Evolutionary conservation across 1,140 invertebrate genomes (phyloP).

Genomic region (Brachystomella parvula): DNA sequence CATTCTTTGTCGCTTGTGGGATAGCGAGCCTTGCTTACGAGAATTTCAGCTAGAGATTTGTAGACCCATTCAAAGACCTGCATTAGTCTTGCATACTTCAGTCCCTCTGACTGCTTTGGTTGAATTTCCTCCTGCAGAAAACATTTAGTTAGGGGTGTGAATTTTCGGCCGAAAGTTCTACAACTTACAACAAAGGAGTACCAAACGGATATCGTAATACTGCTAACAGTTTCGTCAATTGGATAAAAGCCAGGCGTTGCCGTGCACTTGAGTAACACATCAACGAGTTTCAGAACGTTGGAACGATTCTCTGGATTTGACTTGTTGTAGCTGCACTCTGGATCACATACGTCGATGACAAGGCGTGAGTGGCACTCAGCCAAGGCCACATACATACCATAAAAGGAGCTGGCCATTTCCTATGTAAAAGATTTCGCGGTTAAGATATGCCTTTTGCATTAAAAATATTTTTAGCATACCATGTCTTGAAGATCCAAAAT

Average conservation of each 20-base stretch:
- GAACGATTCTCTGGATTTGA: constrained; percentile 27
- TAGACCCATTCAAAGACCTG: constrained; percentile 35
- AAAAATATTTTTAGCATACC: constrained; percentile 18
- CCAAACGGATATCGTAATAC: constrained; percentile 36
- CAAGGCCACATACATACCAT: constrained; percentile 32
- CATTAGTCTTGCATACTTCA: constrained; percentile 34
- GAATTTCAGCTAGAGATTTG: constrained; percentile 28
- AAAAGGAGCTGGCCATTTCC: constrained; percentile 34
- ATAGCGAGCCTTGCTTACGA: constrained; percentile 31
- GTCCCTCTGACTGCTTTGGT: constrained; percentile 23
- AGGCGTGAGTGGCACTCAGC: constrained; percentile 35
- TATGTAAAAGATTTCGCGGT: constrained; percentile 4
- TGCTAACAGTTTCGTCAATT: constrained; percentile 33
- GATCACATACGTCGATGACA: constrained; percentile 33
- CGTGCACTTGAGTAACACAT: constrained; percentile 31
- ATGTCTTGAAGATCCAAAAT: constrained; percentile 26
- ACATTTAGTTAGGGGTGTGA: constrained; percentile 3
- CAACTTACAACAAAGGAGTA: constrained; percentile 34
- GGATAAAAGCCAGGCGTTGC: constrained; percentile 30
- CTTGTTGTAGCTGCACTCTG: constrained; percentile 22
- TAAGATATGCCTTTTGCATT: constrained; percentile 5
- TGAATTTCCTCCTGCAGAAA: constrained; percentile 35
- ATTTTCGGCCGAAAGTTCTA: not conserved
- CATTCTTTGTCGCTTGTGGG: constrained; percentile 25
- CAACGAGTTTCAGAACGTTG: constrained; percentile 28